Evolutionary conservation across 2,113 vertebrate species (phyloP).

Genomic region (Protomyctophum bolini): DNA sequence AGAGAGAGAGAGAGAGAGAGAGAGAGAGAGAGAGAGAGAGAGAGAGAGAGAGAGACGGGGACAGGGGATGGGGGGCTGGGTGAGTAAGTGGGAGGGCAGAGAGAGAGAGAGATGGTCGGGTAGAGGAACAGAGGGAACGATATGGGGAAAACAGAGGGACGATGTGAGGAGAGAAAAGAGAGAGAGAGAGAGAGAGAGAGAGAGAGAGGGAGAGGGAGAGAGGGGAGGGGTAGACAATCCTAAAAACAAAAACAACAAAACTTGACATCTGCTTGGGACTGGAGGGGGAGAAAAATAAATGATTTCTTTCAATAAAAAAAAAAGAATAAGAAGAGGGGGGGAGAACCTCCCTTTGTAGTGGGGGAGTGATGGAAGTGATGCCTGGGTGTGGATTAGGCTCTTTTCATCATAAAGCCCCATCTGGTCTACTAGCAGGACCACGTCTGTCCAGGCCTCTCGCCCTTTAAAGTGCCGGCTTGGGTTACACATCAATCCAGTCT

Average conservation of each 20-base stretch:
- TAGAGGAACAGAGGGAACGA: constrained; percentile 10
- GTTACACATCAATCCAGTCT: constrained; percentile 97
- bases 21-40: constrained; percentile 70
- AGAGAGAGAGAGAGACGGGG: background rate
- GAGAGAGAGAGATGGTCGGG: background rate
- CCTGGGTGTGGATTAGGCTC: constrained; percentile 95
- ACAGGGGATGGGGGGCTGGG: constrained; percentile 45
- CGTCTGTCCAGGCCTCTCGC: constrained; percentile 96
- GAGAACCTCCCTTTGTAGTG: constrained; percentile 89
- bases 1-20: constrained; percentile 66
- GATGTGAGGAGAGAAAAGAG: constrained; percentile 17
- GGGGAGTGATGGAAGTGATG: constrained; percentile 92
- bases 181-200: constrained; percentile 81
- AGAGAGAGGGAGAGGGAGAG: constrained; percentile 60
- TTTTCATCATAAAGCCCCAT: constrained; percentile 99
- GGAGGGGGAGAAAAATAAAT: constrained; percentile 78
- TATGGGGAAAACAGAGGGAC: background rate
- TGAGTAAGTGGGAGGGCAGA: background rate
- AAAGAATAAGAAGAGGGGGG: constrained; percentile 68
- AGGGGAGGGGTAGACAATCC: background rate
- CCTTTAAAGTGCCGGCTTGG: constrained; percentile 97
- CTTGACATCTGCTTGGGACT: constrained; percentile 79
- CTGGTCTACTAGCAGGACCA: constrained; percentile 91
- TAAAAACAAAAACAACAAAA: constrained; percentile 66
- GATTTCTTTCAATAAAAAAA: constrained; percentile 86